Conservation (phyloP, 2,113 vertebrate genomes). For the Chaetura pelagica region DNA sequence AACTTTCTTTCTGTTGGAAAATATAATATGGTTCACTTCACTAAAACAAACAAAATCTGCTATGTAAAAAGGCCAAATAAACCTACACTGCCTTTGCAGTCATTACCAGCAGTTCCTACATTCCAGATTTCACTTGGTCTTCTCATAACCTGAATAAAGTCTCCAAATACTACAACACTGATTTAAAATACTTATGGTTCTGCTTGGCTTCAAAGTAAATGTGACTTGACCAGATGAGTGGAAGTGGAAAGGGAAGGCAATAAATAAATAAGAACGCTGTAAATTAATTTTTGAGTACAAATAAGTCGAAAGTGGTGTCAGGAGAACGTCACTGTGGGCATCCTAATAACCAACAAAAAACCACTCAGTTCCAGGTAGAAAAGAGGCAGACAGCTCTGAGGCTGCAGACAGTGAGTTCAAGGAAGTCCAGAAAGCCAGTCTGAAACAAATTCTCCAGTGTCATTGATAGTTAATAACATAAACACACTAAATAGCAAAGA, state of each 20-base stretch:
- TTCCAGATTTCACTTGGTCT: neutral
- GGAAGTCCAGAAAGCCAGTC: neutral
- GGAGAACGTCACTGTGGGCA: neutral
- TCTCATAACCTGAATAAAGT: neutral
- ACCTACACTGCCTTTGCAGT: neutral
- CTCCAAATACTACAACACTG: neutral
- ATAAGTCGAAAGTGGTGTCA: neutral
- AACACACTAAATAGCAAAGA: neutral
- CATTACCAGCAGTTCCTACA: neutral
- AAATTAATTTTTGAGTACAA: neutral
- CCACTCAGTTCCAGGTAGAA: neutral
- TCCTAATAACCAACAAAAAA: neutral
- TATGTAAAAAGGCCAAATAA: constrained; percentile 1
- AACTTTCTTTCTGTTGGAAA: constrained; percentile 46
- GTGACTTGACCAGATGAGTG: neutral
- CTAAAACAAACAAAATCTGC: constrained; percentile 50
- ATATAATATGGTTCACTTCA: constrained; percentile 31
- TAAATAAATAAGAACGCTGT: neutral
- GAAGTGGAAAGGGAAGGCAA: neutral
- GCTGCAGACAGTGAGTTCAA: neutral
- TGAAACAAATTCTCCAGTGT: neutral
- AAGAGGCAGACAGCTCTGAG: neutral
- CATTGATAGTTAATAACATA: neutral
- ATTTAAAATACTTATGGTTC: neutral
- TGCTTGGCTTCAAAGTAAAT: neutral